A percentile compares a stretch with the other conserved stretches of the same genome.
phyloP scores from a whole-genome alignment of 2,113 vertebrate genomes.

The Oncorhynchus kisutch region DNA sequence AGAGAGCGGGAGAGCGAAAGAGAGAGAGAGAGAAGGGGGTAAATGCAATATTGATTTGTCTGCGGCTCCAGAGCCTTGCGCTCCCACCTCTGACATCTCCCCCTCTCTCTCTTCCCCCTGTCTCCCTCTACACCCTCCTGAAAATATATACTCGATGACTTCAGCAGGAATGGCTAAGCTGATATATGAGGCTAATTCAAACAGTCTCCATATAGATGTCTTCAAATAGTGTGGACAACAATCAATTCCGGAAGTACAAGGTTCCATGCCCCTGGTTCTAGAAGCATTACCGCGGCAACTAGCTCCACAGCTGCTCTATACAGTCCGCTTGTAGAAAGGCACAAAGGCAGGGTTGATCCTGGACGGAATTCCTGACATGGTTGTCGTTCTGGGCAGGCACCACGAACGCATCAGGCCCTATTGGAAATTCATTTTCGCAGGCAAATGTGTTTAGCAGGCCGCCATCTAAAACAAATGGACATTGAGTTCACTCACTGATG shows the following conservation, averaged over 20 bases:
- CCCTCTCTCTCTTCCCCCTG: slow-evolving; percentile 10
- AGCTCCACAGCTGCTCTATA: slow-evolving; percentile 48
- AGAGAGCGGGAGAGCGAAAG: neutral
- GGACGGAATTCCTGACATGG: slow-evolving; percentile 59
- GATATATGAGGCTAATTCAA: slow-evolving; percentile 35
- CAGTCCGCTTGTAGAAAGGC: slow-evolving; percentile 13
- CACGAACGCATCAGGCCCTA: slow-evolving; percentile 48
- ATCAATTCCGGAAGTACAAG: slow-evolving; percentile 37
- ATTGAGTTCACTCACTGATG: slow-evolving; percentile 57
- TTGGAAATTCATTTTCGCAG: slow-evolving; percentile 56
- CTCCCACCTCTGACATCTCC: slow-evolving; percentile 6
- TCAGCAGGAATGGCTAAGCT: slow-evolving; percentile 26
- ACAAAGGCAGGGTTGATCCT: slow-evolving; percentile 27
- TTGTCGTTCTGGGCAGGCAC: slow-evolving; percentile 57
- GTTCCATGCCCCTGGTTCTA: slow-evolving; percentile 11
- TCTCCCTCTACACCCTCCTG: slow-evolving; percentile 2
- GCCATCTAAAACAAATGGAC: slow-evolving; percentile 55
- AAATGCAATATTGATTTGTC: slow-evolving; percentile 39
- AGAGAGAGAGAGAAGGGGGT: slow-evolving; percentile 5
- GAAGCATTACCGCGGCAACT: slow-evolving; percentile 5
- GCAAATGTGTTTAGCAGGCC: slow-evolving; percentile 67
- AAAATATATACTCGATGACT: slow-evolving; percentile 33
- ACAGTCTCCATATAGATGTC: slow-evolving; percentile 30
- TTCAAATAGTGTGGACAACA: slow-evolving; percentile 21
- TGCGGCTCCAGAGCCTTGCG: slow-evolving; percentile 6